phyloP scores from a whole-genome alignment of 1,140 invertebrate genomes.

The Drosophila mojavensis region DNA sequence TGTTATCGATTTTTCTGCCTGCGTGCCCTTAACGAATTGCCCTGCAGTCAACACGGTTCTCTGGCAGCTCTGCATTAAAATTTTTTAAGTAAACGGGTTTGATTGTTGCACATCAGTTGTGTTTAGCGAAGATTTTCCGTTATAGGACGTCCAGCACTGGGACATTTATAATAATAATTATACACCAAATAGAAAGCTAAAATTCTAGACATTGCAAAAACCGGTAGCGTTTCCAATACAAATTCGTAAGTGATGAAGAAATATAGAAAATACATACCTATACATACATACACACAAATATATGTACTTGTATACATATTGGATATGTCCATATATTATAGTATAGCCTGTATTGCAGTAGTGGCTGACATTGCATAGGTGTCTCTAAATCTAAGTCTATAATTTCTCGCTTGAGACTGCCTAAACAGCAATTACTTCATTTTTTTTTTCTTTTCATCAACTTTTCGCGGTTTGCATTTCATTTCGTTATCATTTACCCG shows the following conservation, averaged over 20 bases:
- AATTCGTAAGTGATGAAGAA: slow-evolving; percentile 30
- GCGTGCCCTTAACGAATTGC: slow-evolving; percentile 36
- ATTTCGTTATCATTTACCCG: slow-evolving; percentile 37
- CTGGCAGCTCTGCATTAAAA: slow-evolving; percentile 35
- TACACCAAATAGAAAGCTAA: neutral
- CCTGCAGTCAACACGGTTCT: slow-evolving; percentile 27
- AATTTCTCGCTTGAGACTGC: slow-evolving; percentile 24
- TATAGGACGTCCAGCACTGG: too few species aligned
- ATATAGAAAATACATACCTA: neutral
- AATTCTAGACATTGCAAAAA: slow-evolving; percentile 23
- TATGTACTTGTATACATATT: neutral
- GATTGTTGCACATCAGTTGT: slow-evolving; percentile 10
- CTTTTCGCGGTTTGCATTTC: slow-evolving; percentile 34
- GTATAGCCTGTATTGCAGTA: neutral
- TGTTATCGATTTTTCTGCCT: slow-evolving; percentile 70
- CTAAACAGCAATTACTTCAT: slow-evolving; percentile 15
- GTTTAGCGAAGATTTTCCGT: neutral
- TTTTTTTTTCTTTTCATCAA: neutral
- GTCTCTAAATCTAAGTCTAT: slow-evolving; percentile 10
- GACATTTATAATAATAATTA: too few species aligned
- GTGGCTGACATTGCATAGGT: slow-evolving; percentile 4
- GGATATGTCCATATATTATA: neutral
- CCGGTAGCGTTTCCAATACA: slow-evolving; percentile 27
- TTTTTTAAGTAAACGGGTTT: slow-evolving; percentile 11
- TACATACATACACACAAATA: neutral